Base-by-base conservation (phyloP, 1,140 invertebrate genomes). In the Plutomurus gul region DNA sequence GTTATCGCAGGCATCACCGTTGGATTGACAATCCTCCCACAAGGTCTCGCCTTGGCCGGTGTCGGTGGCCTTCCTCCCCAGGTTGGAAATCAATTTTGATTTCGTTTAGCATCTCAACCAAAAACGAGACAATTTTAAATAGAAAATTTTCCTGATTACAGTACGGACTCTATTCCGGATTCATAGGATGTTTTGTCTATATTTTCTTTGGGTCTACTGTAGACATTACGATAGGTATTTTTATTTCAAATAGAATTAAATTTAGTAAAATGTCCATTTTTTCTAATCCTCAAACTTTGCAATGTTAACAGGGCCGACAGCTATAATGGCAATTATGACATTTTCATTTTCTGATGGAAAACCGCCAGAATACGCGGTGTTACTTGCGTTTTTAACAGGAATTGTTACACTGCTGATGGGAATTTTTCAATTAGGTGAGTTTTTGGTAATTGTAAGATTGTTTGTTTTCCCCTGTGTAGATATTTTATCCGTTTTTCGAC, bases 101-200 rank as follows among this genome's bases (percentile, higher is more conserved):
- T 33, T 71, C 22, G 33, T 6, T 71, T n/a, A n/a, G 30, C 8
- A 13, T 22, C 7, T 40, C 27, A n/a, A 47, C 37, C 16, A 27
- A 43, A 10, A 10, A 43, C 8, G 40, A 43, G 8, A n/a, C 8
- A 43, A 43, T 43, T 43, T 43, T 43, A 10, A 43, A 43, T 43
- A 10, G 40, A n/a, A 8, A 43, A 60, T 30, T 60, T 4, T 18
- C n/a, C 47, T 20, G 56, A 83, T 79, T 87, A 87, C 85, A 91
- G 90, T 93, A 93, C 87, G 95, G 95, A 18, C 88, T 97, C 3
- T 96, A 96, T 86, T 94, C 94, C 0, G 93, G 94, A 1, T 96
- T 96, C 87, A 92, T 96, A 90, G 92, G 91, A 1, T 92, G 91
- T 84, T 94, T 94, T 84, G 88, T 94, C 0, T 95, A 95, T 85